phyloP scores from a whole-genome alignment of 2,797 vertebrate species.

The Lemur catta region DNA sequence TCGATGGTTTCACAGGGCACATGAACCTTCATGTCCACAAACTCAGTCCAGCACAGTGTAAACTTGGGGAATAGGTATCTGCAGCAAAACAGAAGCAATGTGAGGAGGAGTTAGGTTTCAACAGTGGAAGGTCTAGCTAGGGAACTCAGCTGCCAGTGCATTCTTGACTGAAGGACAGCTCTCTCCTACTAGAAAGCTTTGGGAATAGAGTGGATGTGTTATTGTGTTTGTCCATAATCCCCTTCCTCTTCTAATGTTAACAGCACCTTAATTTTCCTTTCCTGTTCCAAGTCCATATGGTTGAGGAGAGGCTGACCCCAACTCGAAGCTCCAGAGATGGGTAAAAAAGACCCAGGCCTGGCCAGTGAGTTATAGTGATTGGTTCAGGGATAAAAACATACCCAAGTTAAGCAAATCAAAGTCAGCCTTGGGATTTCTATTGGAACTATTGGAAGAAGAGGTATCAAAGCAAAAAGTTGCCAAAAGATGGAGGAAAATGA shows the following conservation, averaged over 20 bases:
- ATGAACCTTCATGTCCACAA: constrained; percentile 91
- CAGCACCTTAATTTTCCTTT: neutral
- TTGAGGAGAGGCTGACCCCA: neutral
- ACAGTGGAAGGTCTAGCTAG: neutral
- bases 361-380: neutral
- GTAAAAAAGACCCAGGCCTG: neutral
- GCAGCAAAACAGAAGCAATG: constrained; percentile 37
- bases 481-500: neutral
- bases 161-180: neutral
- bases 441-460: neutral
- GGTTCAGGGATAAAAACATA: neutral
- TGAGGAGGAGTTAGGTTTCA: constrained; percentile 23
- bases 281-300: neutral
- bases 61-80: constrained; percentile 91
- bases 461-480: neutral
- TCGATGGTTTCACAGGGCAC: constrained; percentile 93
- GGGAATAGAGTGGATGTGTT: neutral
- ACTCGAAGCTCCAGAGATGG: neutral
- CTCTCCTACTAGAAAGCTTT: neutral
- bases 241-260: neutral
- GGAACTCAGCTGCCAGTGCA: neutral
- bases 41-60: constrained; percentile 93
- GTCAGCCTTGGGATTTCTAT: neutral
- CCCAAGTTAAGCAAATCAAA: neutral
- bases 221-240: neutral